Conservation (phyloP, 2,113 vertebrate genomes). For the Lepidothrix coronata region DNA sequence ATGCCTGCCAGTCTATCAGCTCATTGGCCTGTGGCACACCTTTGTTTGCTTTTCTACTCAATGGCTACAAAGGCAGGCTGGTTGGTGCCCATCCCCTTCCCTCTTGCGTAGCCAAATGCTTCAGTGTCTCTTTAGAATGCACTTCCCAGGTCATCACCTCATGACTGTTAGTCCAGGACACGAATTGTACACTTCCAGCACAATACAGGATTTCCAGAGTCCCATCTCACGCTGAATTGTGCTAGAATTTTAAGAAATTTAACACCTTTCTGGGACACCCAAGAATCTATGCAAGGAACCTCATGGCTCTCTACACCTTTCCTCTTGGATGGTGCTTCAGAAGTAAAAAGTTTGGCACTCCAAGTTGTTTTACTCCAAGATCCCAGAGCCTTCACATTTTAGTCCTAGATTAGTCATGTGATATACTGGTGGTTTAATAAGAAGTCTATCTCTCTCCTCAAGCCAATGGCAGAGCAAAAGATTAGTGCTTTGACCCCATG, state of each 20-base stretch:
- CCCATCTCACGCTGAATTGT: background rate
- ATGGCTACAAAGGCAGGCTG: background rate
- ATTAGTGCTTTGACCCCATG: background rate
- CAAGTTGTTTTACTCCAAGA: background rate
- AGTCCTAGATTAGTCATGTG: background rate
- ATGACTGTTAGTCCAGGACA: background rate
- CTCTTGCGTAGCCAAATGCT: background rate
- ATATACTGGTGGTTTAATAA: background rate
- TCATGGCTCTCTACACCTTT: background rate
- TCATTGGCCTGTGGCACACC: background rate
- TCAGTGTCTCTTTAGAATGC: background rate
- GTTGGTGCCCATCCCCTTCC: background rate
- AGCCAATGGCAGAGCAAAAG: constrained; percentile 9
- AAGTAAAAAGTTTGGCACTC: background rate
- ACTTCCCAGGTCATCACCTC: background rate
- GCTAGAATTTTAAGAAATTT: background rate
- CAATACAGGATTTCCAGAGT: background rate
- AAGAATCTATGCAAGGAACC: background rate
- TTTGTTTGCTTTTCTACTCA: background rate
- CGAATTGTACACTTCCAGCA: background rate
- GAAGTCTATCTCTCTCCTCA: constrained; percentile 3
- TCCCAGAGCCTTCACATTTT: background rate
- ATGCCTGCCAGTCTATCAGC: background rate
- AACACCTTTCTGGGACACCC: background rate
- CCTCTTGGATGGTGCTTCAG: background rate